Percentiles rank a stretch among this genome's conserved stretches.
Conservation (phyloP, 2,797 vertebrate species). For the Fringilla coelebs region DNA sequence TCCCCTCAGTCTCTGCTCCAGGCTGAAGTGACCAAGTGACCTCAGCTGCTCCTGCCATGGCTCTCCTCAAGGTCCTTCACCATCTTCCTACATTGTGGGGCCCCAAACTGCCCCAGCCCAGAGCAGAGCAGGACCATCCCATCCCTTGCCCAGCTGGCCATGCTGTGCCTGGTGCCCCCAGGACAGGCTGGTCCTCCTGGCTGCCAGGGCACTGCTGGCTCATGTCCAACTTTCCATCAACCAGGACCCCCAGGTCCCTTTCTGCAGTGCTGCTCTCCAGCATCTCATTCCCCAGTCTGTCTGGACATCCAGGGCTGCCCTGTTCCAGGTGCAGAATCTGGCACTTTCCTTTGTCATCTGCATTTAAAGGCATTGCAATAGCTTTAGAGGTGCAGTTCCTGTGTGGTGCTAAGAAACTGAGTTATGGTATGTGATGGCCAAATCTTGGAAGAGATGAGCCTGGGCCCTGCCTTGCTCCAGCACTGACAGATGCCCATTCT, state of each 20-base stretch:
- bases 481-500: not conserved
- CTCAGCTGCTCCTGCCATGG: not conserved
- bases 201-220: not conserved
- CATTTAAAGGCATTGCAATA: not conserved
- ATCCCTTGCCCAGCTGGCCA: accelerated
- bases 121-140: not conserved
- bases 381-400: not conserved
- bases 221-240: accelerated
- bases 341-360: not conserved
- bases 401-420: not conserved
- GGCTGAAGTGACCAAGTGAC: not conserved
- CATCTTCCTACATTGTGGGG: accelerated
- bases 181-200: not conserved
- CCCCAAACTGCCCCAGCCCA: accelerated
- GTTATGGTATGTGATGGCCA: not conserved
- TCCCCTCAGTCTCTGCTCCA: not conserved
- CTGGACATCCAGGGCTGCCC: not conserved
- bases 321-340: not conserved
- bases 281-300: not conserved
- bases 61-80: not conserved
- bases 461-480: not conserved
- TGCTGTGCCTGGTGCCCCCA: not conserved
- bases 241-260: not conserved
- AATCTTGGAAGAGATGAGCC: not conserved
- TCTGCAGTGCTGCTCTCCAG: not conserved